Evolutionary conservation across 2,888 invertebrate genomes (phyloP).

Genomic region (Odontocolon sp.): DNA sequence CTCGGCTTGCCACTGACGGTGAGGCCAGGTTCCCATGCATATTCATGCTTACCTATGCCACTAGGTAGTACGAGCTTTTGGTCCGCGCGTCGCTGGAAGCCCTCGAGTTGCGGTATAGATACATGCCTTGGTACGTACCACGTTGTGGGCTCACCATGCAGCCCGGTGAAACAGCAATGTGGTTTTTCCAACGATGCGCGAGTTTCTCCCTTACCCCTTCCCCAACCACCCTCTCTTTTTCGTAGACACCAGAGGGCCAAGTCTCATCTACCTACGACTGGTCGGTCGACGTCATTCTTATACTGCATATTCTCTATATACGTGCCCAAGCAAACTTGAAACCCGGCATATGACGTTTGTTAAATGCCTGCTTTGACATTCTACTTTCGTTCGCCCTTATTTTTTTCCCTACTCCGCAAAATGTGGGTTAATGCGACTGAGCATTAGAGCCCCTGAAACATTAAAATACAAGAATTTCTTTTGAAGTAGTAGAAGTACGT

Average conservation of each 20-base stretch:
- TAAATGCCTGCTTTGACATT: too few species aligned
- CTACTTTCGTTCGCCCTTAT: too few species aligned
- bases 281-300: too few species aligned
- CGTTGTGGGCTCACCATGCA: neutral
- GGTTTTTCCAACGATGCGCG: neutral
- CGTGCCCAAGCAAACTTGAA: too few species aligned
- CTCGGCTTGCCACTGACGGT: slow-evolving; percentile 61
- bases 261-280: neutral
- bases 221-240: too few species aligned
- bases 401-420: too few species aligned
- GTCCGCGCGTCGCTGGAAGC: slow-evolving; percentile 31
- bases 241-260: neutral
- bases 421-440: too few species aligned
- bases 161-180: neutral
- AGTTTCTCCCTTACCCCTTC: neutral
- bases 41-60: slow-evolving; percentile 47
- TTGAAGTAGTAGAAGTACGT: too few species aligned
- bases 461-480: too few species aligned
- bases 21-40: slow-evolving; percentile 30
- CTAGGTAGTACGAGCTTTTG: slow-evolving; percentile 27
- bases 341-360: too few species aligned
- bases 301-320: too few species aligned
- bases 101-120: neutral
- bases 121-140: neutral
- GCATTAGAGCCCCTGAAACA: too few species aligned